Base-by-base conservation (phyloP, 2,888 invertebrate genomes). In the Hydrotaea diabolus region DNA sequence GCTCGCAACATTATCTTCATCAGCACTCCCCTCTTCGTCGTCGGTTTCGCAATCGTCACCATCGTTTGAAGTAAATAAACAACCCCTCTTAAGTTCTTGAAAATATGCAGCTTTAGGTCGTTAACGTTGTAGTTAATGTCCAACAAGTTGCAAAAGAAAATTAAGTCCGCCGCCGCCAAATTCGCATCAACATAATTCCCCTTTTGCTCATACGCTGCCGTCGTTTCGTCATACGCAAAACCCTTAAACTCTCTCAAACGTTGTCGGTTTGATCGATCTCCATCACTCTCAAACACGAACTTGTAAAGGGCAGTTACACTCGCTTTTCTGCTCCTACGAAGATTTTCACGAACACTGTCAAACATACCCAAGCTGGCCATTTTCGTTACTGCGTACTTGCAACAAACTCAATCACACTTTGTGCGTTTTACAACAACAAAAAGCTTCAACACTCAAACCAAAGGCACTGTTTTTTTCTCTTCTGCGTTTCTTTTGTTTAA, bases 331-430 rank as follows among this genome's bases (percentile, higher is more conserved):
- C 71, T 55, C n/a, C 53, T 73, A 15, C 79, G 69, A 43, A 80
- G 39, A 19, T 71, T 19, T n/a, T 74, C 72, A 62, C 77, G 49
- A 59, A 77, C 46, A 9, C 36, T 77, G 8, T 66, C 26, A 57
- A 77, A 77, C 77, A 69, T 69, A n/a, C 77, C 66, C 13, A 77
- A 59, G n/a, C 77, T 77, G 15, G 69, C 57, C 77, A 59, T 77
- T n/a, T 4, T 57, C 13, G 2, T n/a, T n/a, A 11, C 11, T 21
- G n/a, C n/a, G n/a, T n/a, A n/a, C n/a, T n/a, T n/a, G n/a, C n/a
- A n/a, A n/a, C n/a, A n/a, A n/a, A n/a, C n/a, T n/a, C n/a, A n/a
- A n/a, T n/a, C n/a, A n/a, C n/a, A n/a, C n/a, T n/a, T n/a, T n/a
- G n/a, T n/a, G n/a, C n/a, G n/a, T n/a, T n/a, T n/a, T n/a, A n/a